Evolutionary conservation across 1,140 invertebrate genomes (phyloP).

Genomic region (Drosophila funebris): DNA sequence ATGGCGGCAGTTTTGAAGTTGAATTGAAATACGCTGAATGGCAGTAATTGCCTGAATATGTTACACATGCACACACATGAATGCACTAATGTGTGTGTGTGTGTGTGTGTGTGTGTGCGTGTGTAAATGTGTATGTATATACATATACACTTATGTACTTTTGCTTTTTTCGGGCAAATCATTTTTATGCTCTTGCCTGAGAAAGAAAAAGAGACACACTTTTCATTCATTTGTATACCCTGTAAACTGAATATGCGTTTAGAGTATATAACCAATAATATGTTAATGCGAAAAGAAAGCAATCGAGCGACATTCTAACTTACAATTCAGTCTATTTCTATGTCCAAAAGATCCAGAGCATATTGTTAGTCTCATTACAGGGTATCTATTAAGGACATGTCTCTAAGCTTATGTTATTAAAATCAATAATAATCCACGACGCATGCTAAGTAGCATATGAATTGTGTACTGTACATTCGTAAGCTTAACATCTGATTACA

Average conservation of each 20-base stretch:
- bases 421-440: too few species aligned
- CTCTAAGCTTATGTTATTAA: too few species aligned
- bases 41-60: constrained; percentile 81
- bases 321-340: too few species aligned
- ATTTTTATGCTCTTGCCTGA: constrained; percentile 67
- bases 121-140: constrained; percentile 7
- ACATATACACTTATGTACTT: constrained; percentile 18
- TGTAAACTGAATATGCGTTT: background rate
- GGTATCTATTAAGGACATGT: too few species aligned
- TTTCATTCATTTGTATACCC: constrained; percentile 52
- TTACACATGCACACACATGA: constrained; percentile 78
- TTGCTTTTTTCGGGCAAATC: constrained; percentile 59
- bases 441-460: too few species aligned
- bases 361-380: too few species aligned
- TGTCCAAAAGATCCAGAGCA: too few species aligned
- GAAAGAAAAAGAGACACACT: constrained; percentile 62
- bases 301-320: too few species aligned
- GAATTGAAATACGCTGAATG: constrained; percentile 81
- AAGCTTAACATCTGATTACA: too few species aligned
- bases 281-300: background rate
- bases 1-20: constrained; percentile 74
- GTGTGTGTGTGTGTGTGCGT: constrained; percentile 16
- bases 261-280: background rate
- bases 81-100: constrained; percentile 53
- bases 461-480: too few species aligned